Conservation (phyloP, 2,888 invertebrate species). For the Vanessa cardui region DNA sequence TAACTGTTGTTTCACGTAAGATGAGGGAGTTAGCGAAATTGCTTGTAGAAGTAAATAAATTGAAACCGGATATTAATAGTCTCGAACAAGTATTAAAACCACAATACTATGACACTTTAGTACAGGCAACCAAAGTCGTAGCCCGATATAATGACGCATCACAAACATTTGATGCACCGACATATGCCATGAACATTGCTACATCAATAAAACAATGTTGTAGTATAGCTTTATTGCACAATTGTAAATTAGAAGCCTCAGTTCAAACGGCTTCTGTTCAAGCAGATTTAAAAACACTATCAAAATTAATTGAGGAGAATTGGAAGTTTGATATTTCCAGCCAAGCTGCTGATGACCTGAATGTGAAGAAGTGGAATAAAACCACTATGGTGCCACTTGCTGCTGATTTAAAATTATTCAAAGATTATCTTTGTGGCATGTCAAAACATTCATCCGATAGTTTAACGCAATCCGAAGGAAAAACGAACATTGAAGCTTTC, state of each 20-base stretch:
- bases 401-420: no score
- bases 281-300: no score
- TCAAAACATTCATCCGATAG: slow-evolving; percentile 16
- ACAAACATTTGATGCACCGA: slow-evolving; percentile 28
- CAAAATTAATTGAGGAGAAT: slow-evolving; percentile 22
- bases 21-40: slow-evolving; percentile 40
- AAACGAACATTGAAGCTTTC: slow-evolving; percentile 11
- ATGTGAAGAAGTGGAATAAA: slow-evolving; percentile 35
- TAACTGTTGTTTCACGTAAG: slow-evolving; percentile 40
- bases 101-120: no score
- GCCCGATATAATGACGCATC: slow-evolving; percentile 15
- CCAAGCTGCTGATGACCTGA: slow-evolving; percentile 35
- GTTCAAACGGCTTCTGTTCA: slow-evolving; percentile 28
- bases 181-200: slow-evolving; percentile 42
- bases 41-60: slow-evolving; percentile 35
- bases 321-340: slow-evolving; percentile 33
- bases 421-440: slow-evolving; percentile 32
- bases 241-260: slow-evolving; percentile 21
- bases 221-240: slow-evolving; percentile 37
- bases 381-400: slow-evolving; percentile 29
- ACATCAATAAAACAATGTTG: slow-evolving; percentile 41
- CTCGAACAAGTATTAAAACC: no score
- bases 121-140: no score
- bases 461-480: slow-evolving; percentile 17
- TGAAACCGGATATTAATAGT: slow-evolving; percentile 31